phyloP scores from a whole-genome alignment of 2,888 invertebrate genomes.

The Tetranychus truncatus region DNA sequence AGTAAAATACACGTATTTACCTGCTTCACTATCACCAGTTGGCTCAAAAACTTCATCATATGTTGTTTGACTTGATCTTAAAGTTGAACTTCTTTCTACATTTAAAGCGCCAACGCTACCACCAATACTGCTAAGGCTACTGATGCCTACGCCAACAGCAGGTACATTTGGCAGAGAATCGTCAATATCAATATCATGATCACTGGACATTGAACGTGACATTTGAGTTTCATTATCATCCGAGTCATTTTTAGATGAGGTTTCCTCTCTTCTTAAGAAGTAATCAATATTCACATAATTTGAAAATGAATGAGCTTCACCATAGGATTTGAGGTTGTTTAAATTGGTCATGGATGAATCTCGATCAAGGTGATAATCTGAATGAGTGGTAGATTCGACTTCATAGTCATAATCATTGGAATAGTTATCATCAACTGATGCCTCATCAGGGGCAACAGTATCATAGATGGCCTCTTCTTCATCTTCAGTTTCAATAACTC shows the following conservation, averaged over 20 bases:
- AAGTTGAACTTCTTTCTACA: not conserved
- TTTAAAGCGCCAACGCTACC: not conserved
- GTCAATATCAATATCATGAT: constrained; percentile 23
- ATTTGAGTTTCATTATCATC: constrained; percentile 25
- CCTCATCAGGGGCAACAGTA: constrained; percentile 38
- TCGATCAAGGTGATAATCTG: not conserved
- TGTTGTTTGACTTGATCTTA: constrained; percentile 6
- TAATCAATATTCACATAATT: constrained; percentile 81
- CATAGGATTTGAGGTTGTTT: constrained; percentile 1
- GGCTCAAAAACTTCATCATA: constrained; percentile 19
- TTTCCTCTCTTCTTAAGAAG: constrained; percentile 41
- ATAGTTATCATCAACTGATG: constrained; percentile 30
- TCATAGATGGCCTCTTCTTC: constrained; percentile 35
- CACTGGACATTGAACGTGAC: constrained; percentile 24
- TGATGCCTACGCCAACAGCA: not conserved
- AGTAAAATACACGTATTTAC: not conserved
- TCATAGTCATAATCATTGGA: not conserved
- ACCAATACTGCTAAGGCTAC: constrained; percentile 5
- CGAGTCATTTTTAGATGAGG: constrained; percentile 18
- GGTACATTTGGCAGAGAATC: not conserved
- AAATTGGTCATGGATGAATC: not conserved
- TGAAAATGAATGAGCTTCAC: constrained; percentile 20
- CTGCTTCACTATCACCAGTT: not conserved
- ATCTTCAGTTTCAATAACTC: not conserved
- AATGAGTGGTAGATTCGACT: not conserved